Percentiles rank a stretch among this genome's conserved stretches.
Conservation (phyloP, 2,797 vertebrate species). For the Helicolenus hilgendorfi region DNA sequence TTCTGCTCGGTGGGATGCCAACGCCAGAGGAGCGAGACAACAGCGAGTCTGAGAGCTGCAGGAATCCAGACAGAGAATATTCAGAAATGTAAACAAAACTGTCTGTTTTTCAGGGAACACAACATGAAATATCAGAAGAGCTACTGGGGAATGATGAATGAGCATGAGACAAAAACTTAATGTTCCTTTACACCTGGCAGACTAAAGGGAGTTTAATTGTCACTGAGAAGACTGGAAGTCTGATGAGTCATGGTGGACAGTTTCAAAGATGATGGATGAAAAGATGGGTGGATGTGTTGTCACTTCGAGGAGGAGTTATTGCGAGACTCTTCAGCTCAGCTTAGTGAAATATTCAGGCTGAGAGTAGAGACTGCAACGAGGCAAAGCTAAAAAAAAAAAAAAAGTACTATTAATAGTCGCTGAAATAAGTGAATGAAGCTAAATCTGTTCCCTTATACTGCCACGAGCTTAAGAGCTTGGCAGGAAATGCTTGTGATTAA, state of each 20-base stretch:
- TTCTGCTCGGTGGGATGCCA: conserved; percentile 11
- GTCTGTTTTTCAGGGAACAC: conserved; percentile 26
- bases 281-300: conserved; percentile 9
- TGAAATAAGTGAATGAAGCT: conserved; percentile 71
- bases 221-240: neutral
- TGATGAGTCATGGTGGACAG: conserved; percentile 22
- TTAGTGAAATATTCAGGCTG: conserved; percentile 47
- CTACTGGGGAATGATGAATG: conserved; percentile 16
- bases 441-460: conserved; percentile 64
- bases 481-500: conserved; percentile 72
- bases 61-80: neutral
- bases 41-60: neutral
- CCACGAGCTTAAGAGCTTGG: conserved; percentile 73
- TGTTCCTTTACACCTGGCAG: conserved; percentile 5
- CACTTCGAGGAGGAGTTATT: conserved; percentile 15
- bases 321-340: conserved; percentile 18
- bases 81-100: conserved; percentile 18
- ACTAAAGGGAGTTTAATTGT: conserved; percentile 1
- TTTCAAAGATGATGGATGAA: conserved; percentile 32
- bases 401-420: conserved; percentile 63
- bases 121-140: conserved; percentile 16
- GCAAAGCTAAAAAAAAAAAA: conserved; percentile 28
- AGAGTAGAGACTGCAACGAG: conserved; percentile 2
- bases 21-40: conserved; percentile 1
- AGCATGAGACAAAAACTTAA: conserved; percentile 12